Conservation (phyloP, 1,140 invertebrate species). For the Papilio helenus region DNA sequence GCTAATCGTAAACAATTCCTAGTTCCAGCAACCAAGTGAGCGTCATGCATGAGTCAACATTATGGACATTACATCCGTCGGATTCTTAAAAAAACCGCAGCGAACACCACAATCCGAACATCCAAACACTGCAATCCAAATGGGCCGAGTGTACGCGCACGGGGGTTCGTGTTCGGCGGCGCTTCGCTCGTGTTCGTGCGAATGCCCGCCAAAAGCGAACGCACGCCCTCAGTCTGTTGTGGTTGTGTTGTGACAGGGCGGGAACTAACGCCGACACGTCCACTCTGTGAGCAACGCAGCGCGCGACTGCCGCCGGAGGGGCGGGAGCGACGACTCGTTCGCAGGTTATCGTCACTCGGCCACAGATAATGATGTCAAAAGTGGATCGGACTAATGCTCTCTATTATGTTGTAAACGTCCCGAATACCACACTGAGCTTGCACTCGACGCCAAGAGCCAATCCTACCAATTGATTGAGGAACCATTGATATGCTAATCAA, state of each 20-base stretch:
- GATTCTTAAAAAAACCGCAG: constrained; percentile 63
- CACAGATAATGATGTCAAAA: constrained; percentile 83
- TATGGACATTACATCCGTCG: constrained; percentile 76
- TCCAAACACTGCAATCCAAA: constrained; percentile 82
- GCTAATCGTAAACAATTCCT: constrained; percentile 62
- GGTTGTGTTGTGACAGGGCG: constrained; percentile 47
- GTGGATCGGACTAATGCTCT: constrained; percentile 81
- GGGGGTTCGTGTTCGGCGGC: constrained; percentile 69
- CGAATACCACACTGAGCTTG: constrained; percentile 60
- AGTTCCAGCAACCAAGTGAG: constrained; percentile 74
- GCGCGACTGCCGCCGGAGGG: constrained; percentile 73
- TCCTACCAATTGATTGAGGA: constrained; percentile 39
- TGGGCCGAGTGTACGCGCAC: constrained; percentile 68
- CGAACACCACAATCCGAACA: constrained; percentile 64
- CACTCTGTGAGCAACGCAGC: constrained; percentile 59
- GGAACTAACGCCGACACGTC: constrained; percentile 51
- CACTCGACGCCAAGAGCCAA: constrained; percentile 39
- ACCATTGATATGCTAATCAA: constrained; percentile 5
- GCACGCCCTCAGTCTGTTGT: constrained; percentile 49
- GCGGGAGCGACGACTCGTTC: constrained; percentile 67
- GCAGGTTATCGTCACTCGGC: constrained; percentile 78
- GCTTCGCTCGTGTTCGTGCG: constrained; percentile 65
- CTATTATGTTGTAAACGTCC: constrained; percentile 79
- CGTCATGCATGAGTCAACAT: constrained; percentile 80
- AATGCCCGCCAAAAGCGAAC: constrained; percentile 78